Evolutionary conservation across 2,888 invertebrate species (phyloP).

Genomic region (Andrena bicolor): DNA sequence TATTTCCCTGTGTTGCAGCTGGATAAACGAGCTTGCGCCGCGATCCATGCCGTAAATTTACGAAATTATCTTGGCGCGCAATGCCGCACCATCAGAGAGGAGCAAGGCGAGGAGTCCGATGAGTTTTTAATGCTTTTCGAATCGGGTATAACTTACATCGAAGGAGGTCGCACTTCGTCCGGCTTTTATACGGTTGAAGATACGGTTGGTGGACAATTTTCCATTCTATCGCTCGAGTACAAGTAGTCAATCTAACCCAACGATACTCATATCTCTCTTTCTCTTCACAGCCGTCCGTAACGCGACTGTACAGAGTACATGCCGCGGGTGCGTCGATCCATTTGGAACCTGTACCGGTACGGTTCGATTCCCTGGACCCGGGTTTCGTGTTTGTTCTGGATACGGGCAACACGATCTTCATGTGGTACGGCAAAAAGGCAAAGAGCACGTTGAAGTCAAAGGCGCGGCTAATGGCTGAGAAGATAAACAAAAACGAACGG

Average conservation of each 20-base stretch:
- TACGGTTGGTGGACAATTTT: conserved; percentile 86
- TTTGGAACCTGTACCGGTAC: conserved; percentile 93
- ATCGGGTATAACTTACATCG: conserved; percentile 96
- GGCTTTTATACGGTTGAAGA: conserved; percentile 99
- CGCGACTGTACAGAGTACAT: conserved; percentile 95
- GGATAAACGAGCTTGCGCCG: conserved; percentile 98
- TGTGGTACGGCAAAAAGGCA: conserved; percentile 96
- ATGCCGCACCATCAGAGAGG: conserved; percentile 97
- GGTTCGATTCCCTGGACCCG: conserved; percentile 92
- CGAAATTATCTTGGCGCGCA: conserved; percentile 97
- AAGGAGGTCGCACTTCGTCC: conserved; percentile 98
- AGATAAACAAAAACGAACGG: conserved; percentile 99
- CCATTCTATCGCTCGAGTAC: neutral
- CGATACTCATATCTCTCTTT: neutral
- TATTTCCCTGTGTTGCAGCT: conserved; percentile 85
- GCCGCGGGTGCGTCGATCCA: conserved; percentile 95
- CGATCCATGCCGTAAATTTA: conserved; percentile 99
- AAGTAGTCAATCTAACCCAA: neutral
- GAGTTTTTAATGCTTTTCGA: conserved; percentile 98
- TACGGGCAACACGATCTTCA: conserved; percentile 92
- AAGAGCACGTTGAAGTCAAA: conserved; percentile 96
- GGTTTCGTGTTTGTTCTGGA: conserved; percentile 97
- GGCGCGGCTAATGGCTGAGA: conserved; percentile 96
- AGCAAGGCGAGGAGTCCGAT: conserved; percentile 98
- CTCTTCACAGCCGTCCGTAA: conserved; percentile 90